A percentile compares a stretch with the other conserved stretches of the same genome.
Conservation (phyloP, 2,888 invertebrate species). For the Torymus tubicola region DNA sequence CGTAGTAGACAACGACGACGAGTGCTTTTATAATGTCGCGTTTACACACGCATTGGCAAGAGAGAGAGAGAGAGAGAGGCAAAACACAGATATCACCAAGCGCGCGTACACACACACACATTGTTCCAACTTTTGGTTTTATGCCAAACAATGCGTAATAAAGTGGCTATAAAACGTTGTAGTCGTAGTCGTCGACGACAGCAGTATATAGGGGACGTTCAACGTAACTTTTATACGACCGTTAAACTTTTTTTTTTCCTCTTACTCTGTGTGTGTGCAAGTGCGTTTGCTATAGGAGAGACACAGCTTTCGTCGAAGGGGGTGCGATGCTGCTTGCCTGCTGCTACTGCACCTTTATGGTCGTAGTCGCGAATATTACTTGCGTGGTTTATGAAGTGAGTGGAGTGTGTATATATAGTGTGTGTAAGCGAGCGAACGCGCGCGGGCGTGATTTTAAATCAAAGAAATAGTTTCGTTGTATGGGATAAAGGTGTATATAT, state of each 20-base stretch:
- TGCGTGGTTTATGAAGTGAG: too few relatives aligned
- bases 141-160: conserved; percentile 57
- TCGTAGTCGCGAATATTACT: too few relatives aligned
- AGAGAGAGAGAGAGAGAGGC: conserved; percentile 14
- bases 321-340: too few relatives aligned
- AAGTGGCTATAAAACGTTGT: conserved; percentile 38
- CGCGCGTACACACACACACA: conserved; percentile 14
- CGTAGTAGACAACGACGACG: neutral
- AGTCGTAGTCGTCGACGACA: conserved; percentile 31
- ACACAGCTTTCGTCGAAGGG: too few relatives aligned
- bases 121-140: conserved; percentile 50
- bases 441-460: too few relatives aligned
- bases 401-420: too few relatives aligned
- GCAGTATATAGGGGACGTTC: conserved; percentile 31
- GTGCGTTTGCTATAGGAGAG: too few relatives aligned
- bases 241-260: neutral
- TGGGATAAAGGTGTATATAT: too few relatives aligned
- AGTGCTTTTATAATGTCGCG: conserved; percentile 34
- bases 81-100: conserved; percentile 44
- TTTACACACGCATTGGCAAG: conserved; percentile 20
- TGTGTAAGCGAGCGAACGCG: too few relatives aligned
- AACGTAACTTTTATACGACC: neutral
- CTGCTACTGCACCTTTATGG: too few relatives aligned
- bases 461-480: too few relatives aligned
- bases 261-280: too few relatives aligned